Evolutionary conservation across 2,888 invertebrate genomes (phyloP).

Genomic region (Phorcus lineatus): DNA sequence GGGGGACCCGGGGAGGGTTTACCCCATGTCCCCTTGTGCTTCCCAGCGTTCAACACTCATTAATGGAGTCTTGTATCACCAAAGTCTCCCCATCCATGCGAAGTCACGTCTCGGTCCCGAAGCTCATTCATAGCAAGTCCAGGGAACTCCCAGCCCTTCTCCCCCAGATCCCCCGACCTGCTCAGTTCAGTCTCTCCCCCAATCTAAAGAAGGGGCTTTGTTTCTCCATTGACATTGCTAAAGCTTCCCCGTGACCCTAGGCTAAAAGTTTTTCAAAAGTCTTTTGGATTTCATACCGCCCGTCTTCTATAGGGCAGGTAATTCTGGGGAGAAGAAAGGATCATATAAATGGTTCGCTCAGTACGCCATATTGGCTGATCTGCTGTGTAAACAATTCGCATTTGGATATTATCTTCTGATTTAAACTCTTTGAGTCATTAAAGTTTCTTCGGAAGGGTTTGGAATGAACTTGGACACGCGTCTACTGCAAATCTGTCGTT

Average conservation of each 20-base stretch:
- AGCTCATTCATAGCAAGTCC: slow-evolving; percentile 26
- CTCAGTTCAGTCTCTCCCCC: background rate
- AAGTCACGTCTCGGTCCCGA: slow-evolving; percentile 31
- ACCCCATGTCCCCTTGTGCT: background rate
- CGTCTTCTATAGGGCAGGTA: slow-evolving; percentile 4
- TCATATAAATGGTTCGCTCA: slow-evolving; percentile 19
- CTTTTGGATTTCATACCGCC: slow-evolving; percentile 15
- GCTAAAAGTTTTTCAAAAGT: slow-evolving; percentile 29
- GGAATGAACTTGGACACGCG: slow-evolving; percentile 17
- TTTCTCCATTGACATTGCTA: slow-evolving; percentile 25
- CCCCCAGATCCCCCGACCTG: slow-evolving; percentile 13
- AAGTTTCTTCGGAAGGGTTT: slow-evolving; percentile 21
- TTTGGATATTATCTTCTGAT: slow-evolving; percentile 14
- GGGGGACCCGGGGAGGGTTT: slow-evolving; percentile 1
- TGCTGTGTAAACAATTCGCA: slow-evolving; percentile 11
- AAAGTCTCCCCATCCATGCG: slow-evolving; percentile 31
- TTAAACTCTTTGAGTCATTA: slow-evolving; percentile 29
- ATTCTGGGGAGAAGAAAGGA: background rate
- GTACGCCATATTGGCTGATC: slow-evolving; percentile 28
- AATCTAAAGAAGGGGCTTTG: slow-evolving; percentile 25
- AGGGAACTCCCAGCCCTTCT: background rate
- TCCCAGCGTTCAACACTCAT: slow-evolving; percentile 15
- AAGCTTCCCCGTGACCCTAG: slow-evolving; percentile 24
- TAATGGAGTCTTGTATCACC: slow-evolving; percentile 33
- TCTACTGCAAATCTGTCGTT: background rate